Percentiles rank a stretch among this genome's conserved stretches.
These are phyloP conservation scores for Clarias pachynema DNA, from an alignment of 2,797 vertebrate species.

Conservation along the genomic window DNA sequence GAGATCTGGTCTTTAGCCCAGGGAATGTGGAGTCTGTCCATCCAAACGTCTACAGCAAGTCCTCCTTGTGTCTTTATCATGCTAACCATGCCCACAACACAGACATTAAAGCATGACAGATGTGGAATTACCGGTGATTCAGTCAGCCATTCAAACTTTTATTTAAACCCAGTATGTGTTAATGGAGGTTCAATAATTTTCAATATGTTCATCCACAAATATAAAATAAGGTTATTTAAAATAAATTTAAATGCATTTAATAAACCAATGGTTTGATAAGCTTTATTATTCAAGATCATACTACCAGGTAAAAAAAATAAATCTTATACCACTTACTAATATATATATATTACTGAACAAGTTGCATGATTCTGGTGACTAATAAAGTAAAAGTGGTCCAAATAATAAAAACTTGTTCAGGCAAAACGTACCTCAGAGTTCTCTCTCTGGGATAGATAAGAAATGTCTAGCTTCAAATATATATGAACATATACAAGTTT, in stretches of 20 bases:
- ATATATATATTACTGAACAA: background rate
- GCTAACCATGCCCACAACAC: background rate
- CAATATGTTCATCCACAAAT: background rate
- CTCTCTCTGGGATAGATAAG: background rate
- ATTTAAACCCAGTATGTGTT: background rate
- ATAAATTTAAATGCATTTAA: background rate
- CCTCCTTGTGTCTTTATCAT: conserved; percentile 15
- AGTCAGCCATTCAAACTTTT: background rate
- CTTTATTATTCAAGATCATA: background rate
- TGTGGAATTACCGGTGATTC: background rate
- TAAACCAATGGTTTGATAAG: background rate
- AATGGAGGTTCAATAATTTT: background rate
- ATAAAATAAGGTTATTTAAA: background rate
- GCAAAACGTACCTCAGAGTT: background rate
- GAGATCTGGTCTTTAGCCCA: conserved; percentile 58
- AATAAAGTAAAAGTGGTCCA: background rate
- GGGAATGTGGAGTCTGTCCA: conserved; percentile 37
- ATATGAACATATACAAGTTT: background rate
- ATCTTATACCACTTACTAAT: background rate
- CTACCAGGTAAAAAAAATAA: background rate
- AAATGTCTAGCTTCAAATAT: no score
- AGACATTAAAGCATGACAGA: conserved; percentile 19
- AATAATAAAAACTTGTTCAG: background rate
- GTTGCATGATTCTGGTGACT: background rate
- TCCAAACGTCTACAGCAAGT: conserved; percentile 25